phyloP scores from a whole-genome alignment of 1,140 invertebrate genomes.

The Stratiolaelaps scimitus region DNA sequence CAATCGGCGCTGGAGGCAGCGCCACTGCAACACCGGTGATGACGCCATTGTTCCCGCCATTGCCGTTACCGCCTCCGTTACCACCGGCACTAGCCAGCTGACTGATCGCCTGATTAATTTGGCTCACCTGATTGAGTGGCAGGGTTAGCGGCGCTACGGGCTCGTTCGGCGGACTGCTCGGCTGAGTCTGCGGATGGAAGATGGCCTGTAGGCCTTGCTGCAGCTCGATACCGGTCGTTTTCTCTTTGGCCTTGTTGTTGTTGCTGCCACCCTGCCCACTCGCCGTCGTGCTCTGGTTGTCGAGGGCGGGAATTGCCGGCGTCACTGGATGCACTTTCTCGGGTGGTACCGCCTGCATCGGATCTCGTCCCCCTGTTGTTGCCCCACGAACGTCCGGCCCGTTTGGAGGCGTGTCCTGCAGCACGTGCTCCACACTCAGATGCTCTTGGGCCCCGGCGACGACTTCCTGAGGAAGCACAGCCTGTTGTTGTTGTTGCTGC shows the following conservation, averaged over 20 bases:
- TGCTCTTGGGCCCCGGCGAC: background rate
- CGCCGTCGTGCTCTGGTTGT: background rate
- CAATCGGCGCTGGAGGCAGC: background rate
- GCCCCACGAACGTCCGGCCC: background rate
- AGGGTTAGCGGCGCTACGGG: background rate
- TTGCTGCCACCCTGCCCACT: no score
- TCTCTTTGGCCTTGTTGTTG: constrained; percentile 26
- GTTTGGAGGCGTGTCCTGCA: constrained; percentile 27
- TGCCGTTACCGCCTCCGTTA: no score
- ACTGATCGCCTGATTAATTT: no score
- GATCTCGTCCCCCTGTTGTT: background rate
- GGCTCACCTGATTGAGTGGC: no score
- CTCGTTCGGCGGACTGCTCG: constrained; percentile 22
- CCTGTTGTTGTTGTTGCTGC: background rate
- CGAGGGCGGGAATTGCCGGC: constrained; percentile 7
- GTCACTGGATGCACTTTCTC: constrained; percentile 22
- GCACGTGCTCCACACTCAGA: constrained; percentile 17
- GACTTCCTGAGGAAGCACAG: background rate
- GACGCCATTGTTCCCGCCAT: background rate
- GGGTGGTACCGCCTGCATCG: background rate
- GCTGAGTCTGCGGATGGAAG: constrained; percentile 26
- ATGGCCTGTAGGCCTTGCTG: constrained; percentile 21
- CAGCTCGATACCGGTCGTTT: constrained; percentile 22
- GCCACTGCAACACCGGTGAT: background rate
- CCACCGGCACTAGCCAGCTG: no score